Evolutionary conservation across 2,113 vertebrate species (phyloP).

Genomic region (Lasiurus cinereus): DNA sequence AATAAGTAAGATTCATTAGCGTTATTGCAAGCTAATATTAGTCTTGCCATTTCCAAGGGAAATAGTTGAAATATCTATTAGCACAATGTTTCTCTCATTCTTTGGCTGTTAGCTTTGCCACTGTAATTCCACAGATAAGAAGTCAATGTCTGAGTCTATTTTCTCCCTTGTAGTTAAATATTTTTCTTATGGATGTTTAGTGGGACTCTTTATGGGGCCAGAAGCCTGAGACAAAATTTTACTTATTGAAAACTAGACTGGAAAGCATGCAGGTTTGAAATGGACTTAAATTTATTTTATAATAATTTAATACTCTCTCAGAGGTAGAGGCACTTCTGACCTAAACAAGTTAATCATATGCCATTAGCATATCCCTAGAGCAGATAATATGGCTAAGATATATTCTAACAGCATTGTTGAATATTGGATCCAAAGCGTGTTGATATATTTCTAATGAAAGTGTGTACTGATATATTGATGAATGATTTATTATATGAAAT

Average conservation of each 20-base stretch:
- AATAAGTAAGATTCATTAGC: slow-evolving; percentile 84
- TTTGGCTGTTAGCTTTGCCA: slow-evolving; percentile 49
- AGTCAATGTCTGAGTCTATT: neutral
- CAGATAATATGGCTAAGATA: neutral
- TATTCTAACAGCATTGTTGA: neutral
- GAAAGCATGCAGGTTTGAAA: slow-evolving; percentile 3
- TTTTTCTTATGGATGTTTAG: slow-evolving; percentile 54
- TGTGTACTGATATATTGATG: neutral
- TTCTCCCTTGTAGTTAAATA: slow-evolving; percentile 19
- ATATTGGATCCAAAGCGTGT: neutral
- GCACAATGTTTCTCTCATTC: slow-evolving; percentile 53
- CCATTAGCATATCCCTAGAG: neutral
- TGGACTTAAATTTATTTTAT: slow-evolving; percentile 9
- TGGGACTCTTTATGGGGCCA: neutral
- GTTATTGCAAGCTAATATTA: slow-evolving; percentile 76
- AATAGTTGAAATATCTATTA: slow-evolving; percentile 71
- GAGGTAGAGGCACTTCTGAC: slow-evolving; percentile 11
- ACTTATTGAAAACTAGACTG: slow-evolving; percentile 4
- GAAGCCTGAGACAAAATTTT: neutral
- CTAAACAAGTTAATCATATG: neutral
- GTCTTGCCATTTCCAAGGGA: slow-evolving; percentile 68
- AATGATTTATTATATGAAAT: slow-evolving; percentile 9
- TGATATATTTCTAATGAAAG: neutral
- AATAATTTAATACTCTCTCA: slow-evolving; percentile 4
- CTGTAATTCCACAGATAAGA: slow-evolving; percentile 40